These are phyloP conservation scores for Myiothlypis coronata DNA, from an alignment of 2,797 vertebrate genomes.

Conservation along the genomic window DNA sequence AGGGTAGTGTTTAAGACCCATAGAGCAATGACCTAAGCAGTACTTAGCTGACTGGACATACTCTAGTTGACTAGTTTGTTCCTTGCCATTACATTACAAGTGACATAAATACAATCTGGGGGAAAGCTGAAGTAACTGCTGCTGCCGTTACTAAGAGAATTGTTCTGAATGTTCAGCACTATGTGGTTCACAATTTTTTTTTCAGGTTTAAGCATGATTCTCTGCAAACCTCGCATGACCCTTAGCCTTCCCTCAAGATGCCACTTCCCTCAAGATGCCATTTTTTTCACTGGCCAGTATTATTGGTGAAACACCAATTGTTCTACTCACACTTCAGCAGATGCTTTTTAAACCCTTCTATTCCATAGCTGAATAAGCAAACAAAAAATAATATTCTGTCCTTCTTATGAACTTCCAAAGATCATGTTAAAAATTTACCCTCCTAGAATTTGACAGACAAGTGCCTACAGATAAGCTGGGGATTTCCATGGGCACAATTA, in stretches of 20 bases:
- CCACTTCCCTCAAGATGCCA: too few relatives aligned
- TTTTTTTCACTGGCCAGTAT: not conserved
- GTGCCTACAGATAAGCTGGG: conserved; percentile 53
- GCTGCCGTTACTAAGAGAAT: not conserved
- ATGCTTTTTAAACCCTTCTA: not conserved
- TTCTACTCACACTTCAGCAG: not conserved
- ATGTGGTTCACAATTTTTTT: not conserved
- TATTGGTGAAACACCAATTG: not conserved
- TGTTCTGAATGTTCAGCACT: not conserved
- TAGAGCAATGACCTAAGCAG: not conserved
- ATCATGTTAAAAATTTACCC: not conserved
- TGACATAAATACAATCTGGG: not conserved
- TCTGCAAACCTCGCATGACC: not conserved
- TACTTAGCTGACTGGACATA: not conserved
- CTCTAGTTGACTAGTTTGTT: not conserved
- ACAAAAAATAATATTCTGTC: not conserved
- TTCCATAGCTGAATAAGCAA: not conserved
- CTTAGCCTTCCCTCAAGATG: not conserved
- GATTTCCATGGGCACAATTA: conserved; percentile 73
- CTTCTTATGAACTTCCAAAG: not conserved
- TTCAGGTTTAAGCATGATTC: not conserved
- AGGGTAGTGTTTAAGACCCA: not conserved
- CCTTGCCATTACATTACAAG: not conserved
- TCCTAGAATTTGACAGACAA: not conserved
- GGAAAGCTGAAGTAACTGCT: not conserved